Evolutionary conservation across 2,113 vertebrate species (phyloP), one percentile per base, ranked within the genome.

Genomic region (Siniperca chuatsi): DNA sequence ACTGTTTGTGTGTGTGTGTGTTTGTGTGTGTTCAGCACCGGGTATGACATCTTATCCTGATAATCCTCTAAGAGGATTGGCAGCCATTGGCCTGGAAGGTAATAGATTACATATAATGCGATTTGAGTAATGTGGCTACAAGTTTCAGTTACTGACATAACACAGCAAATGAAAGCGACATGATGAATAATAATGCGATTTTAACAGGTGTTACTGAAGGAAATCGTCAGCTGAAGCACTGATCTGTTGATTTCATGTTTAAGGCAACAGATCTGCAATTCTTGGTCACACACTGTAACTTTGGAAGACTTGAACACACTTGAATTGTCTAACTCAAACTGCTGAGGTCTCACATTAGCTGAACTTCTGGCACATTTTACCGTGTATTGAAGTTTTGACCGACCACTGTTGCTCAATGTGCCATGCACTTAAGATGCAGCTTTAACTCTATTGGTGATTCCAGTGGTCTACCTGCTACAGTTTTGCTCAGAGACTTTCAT

Each of bases 41-140:
- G 44, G 61, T 86, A 70, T 85, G 87, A 91, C 87, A 94, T 91
- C 85, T 76, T 90, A 94, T 94, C 88, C 87, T 61, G 68, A 84
- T 90, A 93, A 94, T 90, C 90, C 82, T 64, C 64, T 92, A 80
- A 93, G 2, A 60, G 78, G 92, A 92, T 93, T 90, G 66, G 77
- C 80, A 77, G 77, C 64, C 68, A 52, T 42, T 81, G 46, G 21
- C 35, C 37, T 84, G 69, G 16, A 37, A 9, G 29, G 55, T 55
- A 82, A 78, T 70, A 23, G 54, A 84, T 78, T 67, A 79, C 70
- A 65, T 74, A 18, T 58, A 64, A 64, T 71, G 35, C n/a, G 55
- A 75, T 78, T 61, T 57, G 44, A 81, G 12, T 42, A 70, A 71
- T 58, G 44, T 23, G 35, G 33, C 18, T 13, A 46, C 48, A 68